These are phyloP conservation scores for Danaus chrysippus DNA, from an alignment of 2,888 invertebrate species.

Conservation along the genomic window DNA sequence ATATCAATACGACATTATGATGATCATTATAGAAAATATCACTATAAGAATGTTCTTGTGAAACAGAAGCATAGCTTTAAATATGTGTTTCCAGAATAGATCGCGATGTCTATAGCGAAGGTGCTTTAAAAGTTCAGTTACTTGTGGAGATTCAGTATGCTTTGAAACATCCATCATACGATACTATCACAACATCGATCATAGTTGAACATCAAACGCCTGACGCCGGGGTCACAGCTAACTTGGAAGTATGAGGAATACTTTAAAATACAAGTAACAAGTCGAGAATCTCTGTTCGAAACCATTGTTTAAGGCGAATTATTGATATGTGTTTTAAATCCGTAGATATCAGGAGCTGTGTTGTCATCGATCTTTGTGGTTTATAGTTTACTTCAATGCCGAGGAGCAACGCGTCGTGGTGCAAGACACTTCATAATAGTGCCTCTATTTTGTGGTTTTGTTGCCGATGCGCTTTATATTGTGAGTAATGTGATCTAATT, in stretches of 20 bases:
- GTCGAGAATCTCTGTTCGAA: too few species aligned
- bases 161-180: conserved; percentile 38
- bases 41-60: too few species aligned
- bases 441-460: conserved; percentile 49
- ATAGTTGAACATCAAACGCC: conserved; percentile 56
- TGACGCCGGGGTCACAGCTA: conserved; percentile 53
- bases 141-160: conserved; percentile 51
- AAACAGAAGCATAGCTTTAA: not conserved
- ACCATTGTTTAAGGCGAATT: not conserved
- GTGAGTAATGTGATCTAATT: conserved; percentile 52
- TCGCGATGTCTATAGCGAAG: conserved; percentile 42
- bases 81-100: conserved; percentile 43
- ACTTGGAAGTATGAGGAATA: conserved; percentile 51
- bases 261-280: too few species aligned
- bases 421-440: conserved; percentile 45
- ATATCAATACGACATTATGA: too few species aligned
- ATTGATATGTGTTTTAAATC: conserved; percentile 16
- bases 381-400: conserved; percentile 57
- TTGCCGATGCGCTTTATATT: conserved; percentile 61
- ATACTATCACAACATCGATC: conserved; percentile 43
- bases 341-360: conserved; percentile 61
- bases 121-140: conserved; percentile 44
- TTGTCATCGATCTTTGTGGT: conserved; percentile 47
- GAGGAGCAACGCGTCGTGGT: conserved; percentile 55
- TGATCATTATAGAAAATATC: too few species aligned